Conservation (phyloP, 2,797 vertebrate genomes). For the Lycodopsis pacificus region DNA sequence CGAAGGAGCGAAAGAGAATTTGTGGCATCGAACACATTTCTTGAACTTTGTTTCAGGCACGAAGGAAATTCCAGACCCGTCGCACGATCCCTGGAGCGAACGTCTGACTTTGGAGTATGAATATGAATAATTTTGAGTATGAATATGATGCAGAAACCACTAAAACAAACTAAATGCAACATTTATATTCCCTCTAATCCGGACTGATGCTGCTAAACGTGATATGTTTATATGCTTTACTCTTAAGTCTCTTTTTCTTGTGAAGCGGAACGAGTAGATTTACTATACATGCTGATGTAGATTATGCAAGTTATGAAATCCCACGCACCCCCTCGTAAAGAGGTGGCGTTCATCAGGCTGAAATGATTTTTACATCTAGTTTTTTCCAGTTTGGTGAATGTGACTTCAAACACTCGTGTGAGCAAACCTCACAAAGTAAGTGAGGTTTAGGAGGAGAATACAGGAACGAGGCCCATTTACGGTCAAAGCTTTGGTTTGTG, state of each 20-base stretch:
- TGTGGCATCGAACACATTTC: not conserved
- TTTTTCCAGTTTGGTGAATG: not conserved
- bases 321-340: no score
- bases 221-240: no score
- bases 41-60: no score
- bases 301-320: no score
- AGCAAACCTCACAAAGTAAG: not conserved
- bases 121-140: no score
- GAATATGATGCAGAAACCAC: no score
- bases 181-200: no score
- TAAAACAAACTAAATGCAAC: no score
- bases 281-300: not conserved
- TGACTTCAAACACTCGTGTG: not conserved
- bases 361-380: not conserved
- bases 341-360: no score
- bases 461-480: not conserved
- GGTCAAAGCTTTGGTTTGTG: not conserved
- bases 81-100: not conserved
- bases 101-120: no score
- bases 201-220: no score
- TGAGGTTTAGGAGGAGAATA: not conserved
- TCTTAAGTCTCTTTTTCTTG: no score
- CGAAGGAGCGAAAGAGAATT: not conserved
- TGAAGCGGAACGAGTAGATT: not conserved
- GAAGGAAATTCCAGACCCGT: not conserved